Evolutionary conservation across 2,888 invertebrate genomes (phyloP), one percentile per base, ranked within the genome.

Genomic region (Galerucella nymphaeae): DNA sequence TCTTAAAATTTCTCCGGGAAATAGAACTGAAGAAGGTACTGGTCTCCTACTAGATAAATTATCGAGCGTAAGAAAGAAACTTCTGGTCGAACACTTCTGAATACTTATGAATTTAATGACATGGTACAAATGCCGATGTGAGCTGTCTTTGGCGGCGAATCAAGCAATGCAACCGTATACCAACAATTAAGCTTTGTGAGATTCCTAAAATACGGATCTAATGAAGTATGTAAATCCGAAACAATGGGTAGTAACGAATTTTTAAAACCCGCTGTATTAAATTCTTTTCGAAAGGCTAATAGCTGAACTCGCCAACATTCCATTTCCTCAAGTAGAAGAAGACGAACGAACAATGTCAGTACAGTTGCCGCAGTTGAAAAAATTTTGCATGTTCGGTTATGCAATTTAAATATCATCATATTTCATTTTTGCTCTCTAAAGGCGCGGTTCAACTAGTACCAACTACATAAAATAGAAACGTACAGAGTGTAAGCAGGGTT

Each of bases 141-240:
- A 11, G 59, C n/a, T 38, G 38, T 58, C 69, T 69, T 68, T 68
- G 68, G 68, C 68, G 68, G 68, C 50, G 16, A 50, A 20, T 50
- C 66, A 58, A 72, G 66, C 59, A 67, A 57, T 67, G 55, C 59
- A 42, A 59, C 61, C 38, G n/a, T 3, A 66, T 76, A 76, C 74
- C 66, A 75, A 75, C 79, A 78, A 79, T 79, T 79, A 78, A 78
- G 75, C 75, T 75, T 74, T 75, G 75, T 74, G 71, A 70, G 63
- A 79, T 79, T 79, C 78, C 75, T 78, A 72, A 71, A 80, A 79
- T 79, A 76, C 78, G 74, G 73, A 77, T 78, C 77, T 78, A 80
- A 80, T 78, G 77, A 78, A 78, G 79, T 79, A 80, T 79, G 79
- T 79, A 80, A 79, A 79, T 78, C 70, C 45, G 70, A 78, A 74